Base-by-base conservation (phyloP, 2,113 vertebrate species). In the Syngnathoides biaculeatus region DNA sequence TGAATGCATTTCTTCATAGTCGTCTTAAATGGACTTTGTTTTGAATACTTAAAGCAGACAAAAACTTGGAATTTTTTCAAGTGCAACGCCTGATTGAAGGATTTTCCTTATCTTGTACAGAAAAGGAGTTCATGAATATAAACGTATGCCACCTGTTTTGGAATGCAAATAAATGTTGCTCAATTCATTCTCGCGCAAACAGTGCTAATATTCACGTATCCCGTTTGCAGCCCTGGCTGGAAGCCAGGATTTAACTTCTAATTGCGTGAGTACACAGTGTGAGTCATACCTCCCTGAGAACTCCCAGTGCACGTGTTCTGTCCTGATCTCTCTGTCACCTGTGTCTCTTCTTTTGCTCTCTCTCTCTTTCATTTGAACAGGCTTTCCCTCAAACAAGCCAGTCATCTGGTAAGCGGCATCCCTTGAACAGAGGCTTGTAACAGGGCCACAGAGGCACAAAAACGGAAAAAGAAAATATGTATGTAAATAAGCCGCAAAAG, bases 361-460 rank as follows among this genome's bases (percentile, higher is more conserved):
- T 50, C 48, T 75, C 27, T 48, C 67, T 79, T 79, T 83, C 57
- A 86, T 79, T 75, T 68, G 17, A 73, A 71, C 69, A 71, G 5
- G 20, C 40, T 40, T 55, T 64, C 57, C 50, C 71, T 75, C 69
- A 74, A 77, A 82, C 59, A 19, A 69, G 45, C 65, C 80, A 67
- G 70, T 81, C 67, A 78, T 60, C 71, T 58, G 66, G 65, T 60
- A 70, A 68, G 69, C 20, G 27, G 63, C 73, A 7, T 55, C 48
- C 17, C 72, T 65, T 67, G 65, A 69, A 75, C 71, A 47, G 78
- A 35, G 67, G 69, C 78, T 74, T 71, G 84, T 75, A 82, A 79
- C 83, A 75, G 26, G 27, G 12, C n/a, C 66, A 26, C 30, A 55
- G 72, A 72, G 72, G 72, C 62, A 6, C 59, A 50, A 17, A 45